Base-by-base conservation (phyloP, 2,888 invertebrate species). In the Steinernema carpocapsae region DNA sequence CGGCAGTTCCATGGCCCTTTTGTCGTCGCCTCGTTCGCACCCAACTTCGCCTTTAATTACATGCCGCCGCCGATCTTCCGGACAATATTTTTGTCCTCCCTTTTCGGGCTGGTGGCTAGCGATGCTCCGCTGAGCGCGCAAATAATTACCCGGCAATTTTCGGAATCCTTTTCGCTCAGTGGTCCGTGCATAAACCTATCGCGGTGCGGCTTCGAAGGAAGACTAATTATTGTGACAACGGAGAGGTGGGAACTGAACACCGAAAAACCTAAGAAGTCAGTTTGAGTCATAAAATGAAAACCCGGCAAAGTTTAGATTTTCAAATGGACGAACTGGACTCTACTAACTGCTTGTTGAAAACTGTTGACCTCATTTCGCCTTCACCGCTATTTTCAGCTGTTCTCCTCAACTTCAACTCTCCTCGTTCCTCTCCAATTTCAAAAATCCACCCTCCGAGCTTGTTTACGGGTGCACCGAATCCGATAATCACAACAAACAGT, bases 131-230 rank as follows among this genome's bases (percentile, higher is more conserved):
- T 56, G 56, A 56, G 26, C 56, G 24, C 56, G 56, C 56, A 26
- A 56, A 26, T 56, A 56, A 56, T 56, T 56, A 56, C 56, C 56
- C 56, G 22, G 26, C 56, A 56, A 56, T 56, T 56, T 56, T 56
- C 24, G 56, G 56, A 56, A 56, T 56, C 56, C 56, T 56, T 56
- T 56, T 56, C 56, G 56, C 26, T 56, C 56, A 26, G 12, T 56
- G 24, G 56, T 56, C 56, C 56, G 56, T 56, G 56, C 19, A 56
- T 56, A 56, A 56, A 56, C 56, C 56, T 43, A 22, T 56, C 26
- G 56, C 56, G 56, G 56, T 26, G 56, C 56, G 56, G 56, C 56
- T 26, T 12, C 4, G 3, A 19, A 4, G n/a, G 48, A 48, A 22
- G 26, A 56, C 56, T 56, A 56, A 56, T 56, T 56, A 56, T 26